Evolutionary conservation across 1,140 invertebrate species (phyloP).

Genomic region (Diprion similis): DNA sequence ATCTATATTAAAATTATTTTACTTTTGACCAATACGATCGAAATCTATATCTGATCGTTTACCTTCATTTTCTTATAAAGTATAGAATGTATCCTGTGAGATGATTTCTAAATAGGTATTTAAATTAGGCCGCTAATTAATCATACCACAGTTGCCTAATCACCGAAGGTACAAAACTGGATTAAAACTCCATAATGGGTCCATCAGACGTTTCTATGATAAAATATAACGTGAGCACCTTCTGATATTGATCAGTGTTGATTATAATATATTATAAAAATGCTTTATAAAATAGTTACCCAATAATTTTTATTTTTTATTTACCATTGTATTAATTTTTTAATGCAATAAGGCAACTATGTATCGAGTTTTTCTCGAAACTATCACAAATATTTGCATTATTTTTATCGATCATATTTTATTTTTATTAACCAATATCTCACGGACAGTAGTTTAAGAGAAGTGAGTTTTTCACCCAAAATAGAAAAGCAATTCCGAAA

Average conservation of each 20-base stretch:
- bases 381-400: slow-evolving; percentile 45
- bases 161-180: neutral
- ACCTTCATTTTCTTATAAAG: neutral
- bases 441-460: neutral
- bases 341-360: slow-evolving; percentile 50
- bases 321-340: slow-evolving; percentile 37
- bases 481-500: too few species aligned
- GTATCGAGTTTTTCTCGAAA: slow-evolving; percentile 40
- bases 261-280: slow-evolving; percentile 34
- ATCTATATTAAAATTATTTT: neutral
- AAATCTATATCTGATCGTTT: too few species aligned
- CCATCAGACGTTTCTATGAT: neutral
- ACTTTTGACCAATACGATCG: neutral
- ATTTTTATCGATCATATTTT: neutral
- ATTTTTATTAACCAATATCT: neutral
- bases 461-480: neutral
- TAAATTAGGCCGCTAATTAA: neutral
- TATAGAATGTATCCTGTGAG: neutral
- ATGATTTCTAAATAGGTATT: neutral
- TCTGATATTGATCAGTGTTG: slow-evolving; percentile 27
- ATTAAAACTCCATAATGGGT: neutral
- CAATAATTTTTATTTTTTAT: slow-evolving; percentile 27
- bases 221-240: slow-evolving; percentile 12
- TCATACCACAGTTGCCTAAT: neutral
- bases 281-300: slow-evolving; percentile 48